Percentiles rank a stretch among this genome's conserved stretches.
Evolutionary conservation across 2,888 invertebrate species (phyloP).

Genomic region (Hydropsyche betteni): DNA sequence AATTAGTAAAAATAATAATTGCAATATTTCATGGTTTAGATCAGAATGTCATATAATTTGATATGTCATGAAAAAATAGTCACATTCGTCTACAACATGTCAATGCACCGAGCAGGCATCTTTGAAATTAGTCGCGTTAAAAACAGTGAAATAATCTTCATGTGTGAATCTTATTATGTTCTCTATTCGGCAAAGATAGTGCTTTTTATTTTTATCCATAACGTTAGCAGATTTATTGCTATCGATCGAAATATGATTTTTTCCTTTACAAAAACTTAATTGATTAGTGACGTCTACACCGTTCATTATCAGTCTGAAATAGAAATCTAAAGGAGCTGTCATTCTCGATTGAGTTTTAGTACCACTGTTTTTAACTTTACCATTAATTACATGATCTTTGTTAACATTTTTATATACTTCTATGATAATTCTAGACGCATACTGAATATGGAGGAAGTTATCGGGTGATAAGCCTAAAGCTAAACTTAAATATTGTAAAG

Average conservation of each 20-base stretch:
- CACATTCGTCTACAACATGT: background rate
- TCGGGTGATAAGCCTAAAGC: constrained; percentile 78
- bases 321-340: constrained; percentile 73
- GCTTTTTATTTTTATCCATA: constrained; percentile 59
- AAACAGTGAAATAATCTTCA: constrained; percentile 82
- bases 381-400: constrained; percentile 61
- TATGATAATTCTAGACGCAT: constrained; percentile 86
- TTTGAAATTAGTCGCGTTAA: constrained; percentile 90
- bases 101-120: constrained; percentile 74
- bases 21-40: too few species aligned
- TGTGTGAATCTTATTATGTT: constrained; percentile 87
- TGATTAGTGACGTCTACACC: constrained; percentile 86
- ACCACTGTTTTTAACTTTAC: constrained; percentile 33
- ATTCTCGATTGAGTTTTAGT: constrained; percentile 41
- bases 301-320: constrained; percentile 84
- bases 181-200: constrained; percentile 84
- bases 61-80: constrained; percentile 7
- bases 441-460: constrained; percentile 77
- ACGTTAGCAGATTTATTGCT: constrained; percentile 59
- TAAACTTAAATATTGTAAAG: constrained; percentile 82
- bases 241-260: constrained; percentile 62
- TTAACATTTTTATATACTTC: constrained; percentile 84
- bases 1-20: too few species aligned
- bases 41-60: background rate
- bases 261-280: constrained; percentile 79